A percentile compares a stretch with the other conserved stretches of the same genome.
Evolutionary conservation across 2,797 vertebrate genomes (phyloP).

Genomic region (Danio albolineatus): DNA sequence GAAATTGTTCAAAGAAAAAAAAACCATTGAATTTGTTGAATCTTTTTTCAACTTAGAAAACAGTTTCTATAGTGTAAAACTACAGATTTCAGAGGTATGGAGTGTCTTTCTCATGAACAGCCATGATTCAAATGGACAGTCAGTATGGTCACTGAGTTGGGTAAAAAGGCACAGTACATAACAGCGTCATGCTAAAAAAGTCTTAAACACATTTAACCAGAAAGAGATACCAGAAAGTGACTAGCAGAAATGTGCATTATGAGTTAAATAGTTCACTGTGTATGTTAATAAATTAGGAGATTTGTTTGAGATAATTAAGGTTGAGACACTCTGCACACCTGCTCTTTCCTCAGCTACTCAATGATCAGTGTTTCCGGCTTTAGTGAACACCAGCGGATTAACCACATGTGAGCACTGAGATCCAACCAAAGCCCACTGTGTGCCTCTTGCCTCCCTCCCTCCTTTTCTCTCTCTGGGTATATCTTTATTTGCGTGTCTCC

Average conservation of each 20-base stretch:
- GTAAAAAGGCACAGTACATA: background rate
- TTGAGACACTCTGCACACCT: slow-evolving; percentile 33
- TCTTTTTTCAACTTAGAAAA: too few relatives aligned
- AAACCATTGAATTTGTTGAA: too few relatives aligned
- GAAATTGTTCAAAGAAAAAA: too few relatives aligned
- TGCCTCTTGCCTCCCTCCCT: slow-evolving; percentile 26
- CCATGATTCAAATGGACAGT: background rate
- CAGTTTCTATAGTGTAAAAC: too few relatives aligned
- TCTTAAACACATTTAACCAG: background rate
- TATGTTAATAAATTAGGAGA: slow-evolving; percentile 4
- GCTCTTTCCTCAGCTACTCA: slow-evolving; percentile 45
- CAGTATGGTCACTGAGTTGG: background rate
- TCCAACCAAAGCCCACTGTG: slow-evolving; percentile 54
- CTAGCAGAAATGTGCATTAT: background rate
- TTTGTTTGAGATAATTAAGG: slow-evolving; percentile 12
- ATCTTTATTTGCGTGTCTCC: slow-evolving; percentile 55
- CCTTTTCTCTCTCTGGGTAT: slow-evolving; percentile 13
- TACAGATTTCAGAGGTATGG: background rate
- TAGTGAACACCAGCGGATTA: slow-evolving; percentile 62
- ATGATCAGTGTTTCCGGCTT: slow-evolving; percentile 62
- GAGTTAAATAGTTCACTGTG: background rate
- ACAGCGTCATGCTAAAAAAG: background rate
- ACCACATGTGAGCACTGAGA: slow-evolving; percentile 61
- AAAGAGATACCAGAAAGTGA: background rate
- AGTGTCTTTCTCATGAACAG: background rate